A percentile compares a stretch with the other conserved stretches of the same genome.
Conservation (phyloP, 2,113 vertebrate species). For the Pavo muticus region DNA sequence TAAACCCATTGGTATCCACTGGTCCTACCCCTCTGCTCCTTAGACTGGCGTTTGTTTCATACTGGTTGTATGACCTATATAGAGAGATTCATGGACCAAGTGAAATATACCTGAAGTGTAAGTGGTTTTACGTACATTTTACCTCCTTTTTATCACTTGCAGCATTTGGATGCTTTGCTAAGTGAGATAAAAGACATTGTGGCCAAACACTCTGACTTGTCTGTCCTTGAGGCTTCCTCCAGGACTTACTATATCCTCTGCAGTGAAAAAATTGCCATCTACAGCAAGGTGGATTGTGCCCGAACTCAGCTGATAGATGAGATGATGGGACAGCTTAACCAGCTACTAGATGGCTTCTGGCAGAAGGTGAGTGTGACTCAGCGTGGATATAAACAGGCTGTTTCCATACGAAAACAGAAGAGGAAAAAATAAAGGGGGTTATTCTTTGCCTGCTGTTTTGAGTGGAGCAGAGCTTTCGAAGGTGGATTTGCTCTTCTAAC, state of each 20-base stretch:
- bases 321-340: constrained; percentile 78
- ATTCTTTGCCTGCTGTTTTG: not conserved
- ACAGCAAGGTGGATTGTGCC: constrained; percentile 59
- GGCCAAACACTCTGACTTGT: constrained; percentile 73
- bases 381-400: not conserved
- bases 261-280: constrained; percentile 65
- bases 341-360: constrained; percentile 73
- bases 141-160: constrained; percentile 2
- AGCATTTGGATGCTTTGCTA: constrained; percentile 83
- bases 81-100: not conserved
- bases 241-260: constrained; percentile 82
- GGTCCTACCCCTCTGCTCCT: not conserved
- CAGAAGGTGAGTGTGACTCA: constrained; percentile 73
- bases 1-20: not conserved
- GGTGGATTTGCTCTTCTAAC: not conserved
- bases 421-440: not conserved
- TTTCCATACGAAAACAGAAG: not conserved
- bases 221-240: constrained; percentile 85
- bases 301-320: constrained; percentile 81
- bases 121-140: not conserved
- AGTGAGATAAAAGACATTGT: constrained; percentile 78
- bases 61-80: not conserved
- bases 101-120: not conserved
- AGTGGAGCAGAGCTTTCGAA: not conserved
- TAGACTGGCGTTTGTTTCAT: not conserved